Conservation (phyloP, 2,113 vertebrate genomes). For the Mobula birostris region DNA sequence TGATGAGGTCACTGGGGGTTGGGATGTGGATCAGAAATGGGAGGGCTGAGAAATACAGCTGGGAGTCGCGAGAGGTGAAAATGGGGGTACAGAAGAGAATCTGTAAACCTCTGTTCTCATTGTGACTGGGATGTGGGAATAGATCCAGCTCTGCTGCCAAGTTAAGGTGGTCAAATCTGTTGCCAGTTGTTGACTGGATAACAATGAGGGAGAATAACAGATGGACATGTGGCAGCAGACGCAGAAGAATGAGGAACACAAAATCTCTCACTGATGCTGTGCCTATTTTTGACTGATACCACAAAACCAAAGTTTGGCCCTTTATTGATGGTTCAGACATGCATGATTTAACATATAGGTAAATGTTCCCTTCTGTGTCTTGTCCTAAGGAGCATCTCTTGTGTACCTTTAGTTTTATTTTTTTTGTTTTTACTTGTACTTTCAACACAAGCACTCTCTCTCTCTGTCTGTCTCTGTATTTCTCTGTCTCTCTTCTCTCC, state of each 20-base stretch:
- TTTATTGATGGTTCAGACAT: background rate
- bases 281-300: background rate
- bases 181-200: no score
- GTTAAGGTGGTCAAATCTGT: background rate
- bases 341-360: background rate
- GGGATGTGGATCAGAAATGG: background rate
- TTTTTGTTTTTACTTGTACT: no score
- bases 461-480: no score
- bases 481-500: no score
- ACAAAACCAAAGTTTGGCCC: background rate
- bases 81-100: background rate
- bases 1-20: background rate
- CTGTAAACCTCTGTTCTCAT: background rate
- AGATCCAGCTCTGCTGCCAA: background rate
- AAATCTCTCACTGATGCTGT: background rate
- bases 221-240: background rate
- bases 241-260: background rate
- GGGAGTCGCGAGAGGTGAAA: background rate
- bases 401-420: no score
- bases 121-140: background rate
- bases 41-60: background rate
- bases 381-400: no score
- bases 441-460: no score
- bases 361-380: background rate
- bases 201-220: background rate